These are phyloP conservation scores for Caerostris extrusa DNA, from an alignment of 1,140 invertebrate genomes.

Conservation along the genomic window DNA sequence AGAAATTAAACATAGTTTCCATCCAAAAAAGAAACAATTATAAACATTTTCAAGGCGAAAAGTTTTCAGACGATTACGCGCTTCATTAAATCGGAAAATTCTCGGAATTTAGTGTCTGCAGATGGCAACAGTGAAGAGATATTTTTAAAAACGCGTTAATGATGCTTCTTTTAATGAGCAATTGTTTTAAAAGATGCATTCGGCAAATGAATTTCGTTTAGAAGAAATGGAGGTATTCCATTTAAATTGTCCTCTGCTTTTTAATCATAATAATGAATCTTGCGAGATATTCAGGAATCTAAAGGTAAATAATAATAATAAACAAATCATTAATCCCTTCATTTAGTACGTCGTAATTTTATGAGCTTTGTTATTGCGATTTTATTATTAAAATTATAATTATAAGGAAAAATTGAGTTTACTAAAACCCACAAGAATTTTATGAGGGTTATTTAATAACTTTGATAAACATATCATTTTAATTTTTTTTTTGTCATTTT, in stretches of 20 bases:
- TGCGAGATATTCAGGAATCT: neutral
- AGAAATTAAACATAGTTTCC: neutral
- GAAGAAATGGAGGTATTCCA: neutral
- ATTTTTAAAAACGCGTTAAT: neutral
- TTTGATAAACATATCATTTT: no score
- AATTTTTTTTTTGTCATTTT: no score
- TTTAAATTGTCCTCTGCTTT: neutral
- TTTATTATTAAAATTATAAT: no score
- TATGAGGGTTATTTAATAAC: no score
- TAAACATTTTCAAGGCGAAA: no score
- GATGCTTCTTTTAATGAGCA: neutral
- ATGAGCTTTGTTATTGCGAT: no score
- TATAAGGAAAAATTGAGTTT: no score
- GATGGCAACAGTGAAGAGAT: neutral
- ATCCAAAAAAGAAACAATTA: neutral
- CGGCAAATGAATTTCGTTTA: neutral
- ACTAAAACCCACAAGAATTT: no score
- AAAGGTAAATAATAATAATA: neutral
- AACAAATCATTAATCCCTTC: no score
- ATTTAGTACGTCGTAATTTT: no score
- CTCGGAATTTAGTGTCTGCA: neutral
- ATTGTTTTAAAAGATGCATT: neutral
- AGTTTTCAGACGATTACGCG: neutral
- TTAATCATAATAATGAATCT: neutral
- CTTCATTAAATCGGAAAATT: slow-evolving; percentile 25